Evolutionary conservation across 2,797 vertebrate species (phyloP).

Genomic region (Tachyglossus aculeatus): DNA sequence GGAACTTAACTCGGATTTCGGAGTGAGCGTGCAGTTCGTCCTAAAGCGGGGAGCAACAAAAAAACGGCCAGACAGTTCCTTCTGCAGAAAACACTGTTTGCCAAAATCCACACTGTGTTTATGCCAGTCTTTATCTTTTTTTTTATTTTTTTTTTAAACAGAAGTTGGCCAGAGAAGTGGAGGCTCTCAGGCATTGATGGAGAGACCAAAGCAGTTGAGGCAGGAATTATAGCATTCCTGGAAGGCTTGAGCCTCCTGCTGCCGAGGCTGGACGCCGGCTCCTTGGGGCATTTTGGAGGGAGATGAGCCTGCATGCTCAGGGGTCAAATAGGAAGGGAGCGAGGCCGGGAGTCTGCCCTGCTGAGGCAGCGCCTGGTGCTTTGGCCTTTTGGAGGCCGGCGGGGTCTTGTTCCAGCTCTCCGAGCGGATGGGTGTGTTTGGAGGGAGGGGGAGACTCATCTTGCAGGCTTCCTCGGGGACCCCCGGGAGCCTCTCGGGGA

Average conservation of each 20-base stretch:
- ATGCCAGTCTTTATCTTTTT: background rate
- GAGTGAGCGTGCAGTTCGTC: too few species aligned
- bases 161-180: background rate
- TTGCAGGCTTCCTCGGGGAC: background rate
- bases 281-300: background rate
- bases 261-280: background rate
- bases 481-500: background rate
- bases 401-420: background rate
- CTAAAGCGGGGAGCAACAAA: too few species aligned
- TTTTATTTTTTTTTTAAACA: background rate
- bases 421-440: background rate
- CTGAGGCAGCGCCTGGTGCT: background rate
- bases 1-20: too few species aligned
- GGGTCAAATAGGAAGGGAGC: background rate
- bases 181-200: background rate
- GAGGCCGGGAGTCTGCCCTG: background rate
- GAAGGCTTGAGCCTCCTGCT: background rate
- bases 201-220: background rate
- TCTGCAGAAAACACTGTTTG: background rate
- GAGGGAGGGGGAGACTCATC: background rate
- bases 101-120: background rate
- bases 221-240: background rate
- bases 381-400: background rate
- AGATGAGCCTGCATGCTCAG: background rate
- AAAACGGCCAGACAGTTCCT: background rate